Conservation (phyloP, 2,888 invertebrate genomes). For the Chironomus riparius region DNA sequence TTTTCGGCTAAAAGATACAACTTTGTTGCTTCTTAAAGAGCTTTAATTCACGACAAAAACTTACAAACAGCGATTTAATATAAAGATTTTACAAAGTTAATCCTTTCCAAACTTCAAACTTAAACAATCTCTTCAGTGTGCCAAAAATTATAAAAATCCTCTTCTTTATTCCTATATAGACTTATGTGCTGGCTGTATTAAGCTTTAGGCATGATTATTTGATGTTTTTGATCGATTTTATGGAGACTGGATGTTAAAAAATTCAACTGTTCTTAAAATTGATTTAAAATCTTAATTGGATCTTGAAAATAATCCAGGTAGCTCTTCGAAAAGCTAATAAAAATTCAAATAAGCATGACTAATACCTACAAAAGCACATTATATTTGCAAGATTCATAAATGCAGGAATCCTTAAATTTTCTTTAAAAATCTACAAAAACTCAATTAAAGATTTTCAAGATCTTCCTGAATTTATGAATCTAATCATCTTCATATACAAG, state of each 20-base stretch:
- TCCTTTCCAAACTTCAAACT: neutral
- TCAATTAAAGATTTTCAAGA: neutral
- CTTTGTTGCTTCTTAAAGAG: neutral
- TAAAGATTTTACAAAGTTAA: neutral
- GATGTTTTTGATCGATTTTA: too few relatives aligned
- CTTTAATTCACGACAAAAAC: neutral
- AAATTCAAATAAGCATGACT: too few relatives aligned
- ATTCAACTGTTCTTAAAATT: too few relatives aligned
- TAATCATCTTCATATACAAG: neutral
- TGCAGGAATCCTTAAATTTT: neutral
- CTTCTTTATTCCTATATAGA: too few relatives aligned
- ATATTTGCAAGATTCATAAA: neutral
- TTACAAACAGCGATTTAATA: neutral
- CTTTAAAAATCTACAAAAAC: neutral
- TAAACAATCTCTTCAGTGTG: conserved; percentile 12
- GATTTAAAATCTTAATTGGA: too few relatives aligned
- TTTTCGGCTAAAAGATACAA: neutral
- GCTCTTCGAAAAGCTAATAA: too few relatives aligned
- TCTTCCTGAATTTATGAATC: neutral
- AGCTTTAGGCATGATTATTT: too few relatives aligned
- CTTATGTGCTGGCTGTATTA: too few relatives aligned
- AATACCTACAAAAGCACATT: too few relatives aligned
- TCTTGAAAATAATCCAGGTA: too few relatives aligned
- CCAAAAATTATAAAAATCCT: conserved; percentile 3
- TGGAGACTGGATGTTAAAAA: too few relatives aligned